These are phyloP conservation scores for Drosophila fungiperda DNA, from an alignment of 2,888 invertebrate species.

Conservation along the genomic window DNA sequence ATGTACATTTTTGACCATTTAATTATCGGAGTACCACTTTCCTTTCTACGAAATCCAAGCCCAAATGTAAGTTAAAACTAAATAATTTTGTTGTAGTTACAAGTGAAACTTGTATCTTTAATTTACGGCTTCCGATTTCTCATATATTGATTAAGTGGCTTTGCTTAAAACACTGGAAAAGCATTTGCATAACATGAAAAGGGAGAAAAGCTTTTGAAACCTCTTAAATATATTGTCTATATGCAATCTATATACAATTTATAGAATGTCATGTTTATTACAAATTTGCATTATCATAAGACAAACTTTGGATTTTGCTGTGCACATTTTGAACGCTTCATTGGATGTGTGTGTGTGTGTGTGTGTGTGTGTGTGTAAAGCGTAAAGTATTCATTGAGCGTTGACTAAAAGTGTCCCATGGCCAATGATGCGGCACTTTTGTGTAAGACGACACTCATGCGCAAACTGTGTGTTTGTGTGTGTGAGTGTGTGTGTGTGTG, in stretches of 20 bases:
- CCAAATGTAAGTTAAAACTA: not conserved
- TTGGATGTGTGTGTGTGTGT: not conserved
- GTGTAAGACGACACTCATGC: constrained; percentile 7
- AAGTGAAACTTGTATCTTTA: not conserved
- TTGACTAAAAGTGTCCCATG: constrained; percentile 6
- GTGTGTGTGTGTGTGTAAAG: constrained; percentile 3
- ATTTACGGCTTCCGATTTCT: not conserved
- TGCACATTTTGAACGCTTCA: constrained; percentile 9
- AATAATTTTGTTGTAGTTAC: not conserved
- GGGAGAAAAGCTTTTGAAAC: not conserved
- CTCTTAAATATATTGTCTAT: not conserved
- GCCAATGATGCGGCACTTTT: constrained; percentile 56
- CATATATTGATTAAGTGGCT: not conserved
- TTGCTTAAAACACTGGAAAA: not conserved
- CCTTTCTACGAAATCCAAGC: not conserved
- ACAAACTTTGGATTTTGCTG: constrained; percentile 42
- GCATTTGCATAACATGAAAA: not conserved
- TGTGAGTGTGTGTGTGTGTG: not conserved
- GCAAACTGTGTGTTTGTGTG: not conserved
- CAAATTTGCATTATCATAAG: constrained; percentile 57
- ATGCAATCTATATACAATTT: constrained; percentile 1
- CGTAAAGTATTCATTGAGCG: constrained; percentile 53
- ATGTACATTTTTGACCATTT: no score
- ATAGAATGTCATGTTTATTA: constrained; percentile 22
- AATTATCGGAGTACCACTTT: not conserved